Evolutionary conservation across 1,140 invertebrate species (phyloP).

Genomic region (Megalonaias nervosa): DNA sequence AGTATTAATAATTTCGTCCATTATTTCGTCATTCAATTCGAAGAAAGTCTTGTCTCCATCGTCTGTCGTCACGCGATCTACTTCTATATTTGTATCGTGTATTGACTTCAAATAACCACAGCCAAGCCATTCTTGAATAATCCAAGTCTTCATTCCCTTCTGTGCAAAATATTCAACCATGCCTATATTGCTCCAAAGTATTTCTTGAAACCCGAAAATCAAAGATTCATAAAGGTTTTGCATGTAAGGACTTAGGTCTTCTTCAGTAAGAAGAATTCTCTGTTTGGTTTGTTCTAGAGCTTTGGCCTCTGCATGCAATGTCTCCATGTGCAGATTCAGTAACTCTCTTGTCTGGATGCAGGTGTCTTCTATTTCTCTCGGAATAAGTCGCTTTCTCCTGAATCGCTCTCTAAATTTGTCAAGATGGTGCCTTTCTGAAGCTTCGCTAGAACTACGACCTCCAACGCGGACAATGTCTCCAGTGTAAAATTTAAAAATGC

Average conservation of each 20-base stretch:
- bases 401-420: slow-evolving; percentile 41
- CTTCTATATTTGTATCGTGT: neutral
- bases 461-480: slow-evolving; percentile 80
- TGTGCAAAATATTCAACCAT: too few relatives aligned
- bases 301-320: slow-evolving; percentile 42
- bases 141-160: too few relatives aligned
- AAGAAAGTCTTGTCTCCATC: slow-evolving; percentile 18
- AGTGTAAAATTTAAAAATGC: slow-evolving; percentile 61
- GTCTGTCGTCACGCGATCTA: neutral
- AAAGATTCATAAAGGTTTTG: slow-evolving; percentile 22
- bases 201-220: slow-evolving; percentile 14
- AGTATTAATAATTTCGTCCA: neutral
- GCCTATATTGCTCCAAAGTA: neutral
- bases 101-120: neutral
- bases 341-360: slow-evolving; percentile 30
- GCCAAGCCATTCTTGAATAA: too few relatives aligned
- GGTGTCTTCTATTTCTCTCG: slow-evolving; percentile 36
- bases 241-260: slow-evolving; percentile 40
- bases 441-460: slow-evolving; percentile 77
- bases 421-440: slow-evolving; percentile 40
- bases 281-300: slow-evolving; percentile 44
- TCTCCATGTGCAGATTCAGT: slow-evolving; percentile 32
- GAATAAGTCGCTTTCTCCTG: slow-evolving; percentile 29
- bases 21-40: slow-evolving; percentile 25
- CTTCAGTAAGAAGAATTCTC: slow-evolving; percentile 48